Conservation (phyloP, 2,113 vertebrate species). For the Megaceryle torquata region DNA sequence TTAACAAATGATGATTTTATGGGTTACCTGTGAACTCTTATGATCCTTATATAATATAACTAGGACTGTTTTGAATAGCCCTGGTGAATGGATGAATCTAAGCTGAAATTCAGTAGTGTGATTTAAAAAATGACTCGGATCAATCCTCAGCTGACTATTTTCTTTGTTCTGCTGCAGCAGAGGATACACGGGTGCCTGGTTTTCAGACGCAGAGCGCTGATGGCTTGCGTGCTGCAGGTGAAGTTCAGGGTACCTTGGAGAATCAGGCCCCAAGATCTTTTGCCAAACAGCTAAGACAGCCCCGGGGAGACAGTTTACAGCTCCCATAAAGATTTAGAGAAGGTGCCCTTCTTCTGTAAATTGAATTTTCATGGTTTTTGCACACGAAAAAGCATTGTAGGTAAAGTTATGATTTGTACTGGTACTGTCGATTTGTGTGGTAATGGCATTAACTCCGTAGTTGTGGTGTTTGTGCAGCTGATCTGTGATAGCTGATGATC, state of each 20-base stretch:
- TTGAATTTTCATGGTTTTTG: conserved; percentile 27
- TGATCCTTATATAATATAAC: not conserved
- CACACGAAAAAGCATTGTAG: conserved; percentile 35
- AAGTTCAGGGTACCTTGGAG: not conserved
- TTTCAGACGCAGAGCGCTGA: not conserved
- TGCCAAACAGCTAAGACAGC: not conserved
- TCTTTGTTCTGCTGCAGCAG: not conserved
- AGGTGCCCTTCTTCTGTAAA: conserved; percentile 34
- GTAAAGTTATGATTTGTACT: conserved; percentile 46
- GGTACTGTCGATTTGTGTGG: conserved; percentile 24
- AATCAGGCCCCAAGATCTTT: not conserved
- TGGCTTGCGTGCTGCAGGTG: not conserved
- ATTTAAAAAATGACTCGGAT: not conserved
- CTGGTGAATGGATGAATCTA: not conserved
- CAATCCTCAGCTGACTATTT: not conserved
- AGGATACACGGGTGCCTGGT: not conserved
- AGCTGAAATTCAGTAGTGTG: not conserved
- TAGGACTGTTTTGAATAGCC: not conserved
- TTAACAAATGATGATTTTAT: not conserved
- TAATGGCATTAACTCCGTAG: conserved; percentile 42
- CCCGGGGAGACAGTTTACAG: not conserved
- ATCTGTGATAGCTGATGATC: conserved; percentile 62
- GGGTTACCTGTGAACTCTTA: not conserved
- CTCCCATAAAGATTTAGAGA: not conserved
- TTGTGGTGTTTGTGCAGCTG: conserved; percentile 61